Evolutionary conservation across 2,888 invertebrate genomes (phyloP), one percentile per base, ranked within the genome.

Genomic region (Morpho deidamia): DNA sequence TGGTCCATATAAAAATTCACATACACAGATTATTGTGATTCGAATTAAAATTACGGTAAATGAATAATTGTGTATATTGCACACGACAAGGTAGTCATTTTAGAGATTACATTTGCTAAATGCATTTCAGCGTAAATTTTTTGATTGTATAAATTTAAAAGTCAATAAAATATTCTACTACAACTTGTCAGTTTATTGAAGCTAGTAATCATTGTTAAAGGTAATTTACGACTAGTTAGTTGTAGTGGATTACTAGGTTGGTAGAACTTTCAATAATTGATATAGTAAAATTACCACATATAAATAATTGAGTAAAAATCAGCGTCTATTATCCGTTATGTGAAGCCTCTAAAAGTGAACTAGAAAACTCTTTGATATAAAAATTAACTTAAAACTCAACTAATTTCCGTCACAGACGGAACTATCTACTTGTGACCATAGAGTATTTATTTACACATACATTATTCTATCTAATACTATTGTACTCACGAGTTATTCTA

Each of bases 21-120:
- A 58, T 63, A 64, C 56, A 60, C 56, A 58, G 51, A 63, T 64
- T 65, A 66, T 64, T 63, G 64, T 64, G 66, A 66, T 65, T 65
- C 61, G 60, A 61, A 62, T 56, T 34, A 46, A 39, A 12, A 44
- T 12, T 46, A 46, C 23, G 23, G 23, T 23, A 5, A 23, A 23
- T 23, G 23, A 23, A 23, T 5, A 23, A 23, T 23, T 23, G 23
- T 23, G 23, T 23, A 23, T 23, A 23, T 23, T 23, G 23, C 23
- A 23, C 23, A 23, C 0, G 2, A 23, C 23, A 23, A 23, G 23
- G 23, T 5, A 23, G 23, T 1, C 5, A 23, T 23, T 1, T 23
- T 23, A 5, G 23, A 23, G 23, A 1, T 23, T 23, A 23, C 23
- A 23, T 23, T 23, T 23, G 23, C 23, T 23, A 23, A 23, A 23